phyloP scores from a whole-genome alignment of 2,113 vertebrate genomes.

The Sisor rabdophorus region DNA sequence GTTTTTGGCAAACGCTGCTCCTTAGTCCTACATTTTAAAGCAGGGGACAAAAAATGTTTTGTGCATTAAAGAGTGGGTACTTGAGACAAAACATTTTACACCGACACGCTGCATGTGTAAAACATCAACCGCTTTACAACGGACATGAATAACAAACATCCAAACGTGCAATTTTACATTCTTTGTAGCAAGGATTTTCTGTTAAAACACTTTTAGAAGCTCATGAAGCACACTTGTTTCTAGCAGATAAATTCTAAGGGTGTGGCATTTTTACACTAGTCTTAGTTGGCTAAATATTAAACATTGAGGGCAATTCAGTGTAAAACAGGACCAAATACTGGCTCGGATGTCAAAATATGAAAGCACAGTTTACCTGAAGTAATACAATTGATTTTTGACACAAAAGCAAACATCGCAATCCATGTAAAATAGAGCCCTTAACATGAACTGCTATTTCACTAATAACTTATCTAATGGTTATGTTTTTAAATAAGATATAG shows the following conservation, averaged over 20 bases:
- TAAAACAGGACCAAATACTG: constrained; percentile 35
- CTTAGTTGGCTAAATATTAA: constrained; percentile 9
- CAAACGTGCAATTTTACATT: constrained; percentile 29
- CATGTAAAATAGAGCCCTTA: constrained; percentile 42
- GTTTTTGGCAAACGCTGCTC: constrained; percentile 1
- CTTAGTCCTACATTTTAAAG: not conserved
- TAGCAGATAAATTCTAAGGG: constrained; percentile 21
- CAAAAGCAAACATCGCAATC: constrained; percentile 30
- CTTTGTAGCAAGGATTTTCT: constrained; percentile 17
- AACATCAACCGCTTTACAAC: constrained; percentile 19
- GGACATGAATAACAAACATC: constrained; percentile 32
- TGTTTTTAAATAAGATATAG: not conserved
- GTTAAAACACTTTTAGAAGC: constrained; percentile 36
- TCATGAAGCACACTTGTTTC: constrained; percentile 7
- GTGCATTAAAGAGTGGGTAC: constrained; percentile 12
- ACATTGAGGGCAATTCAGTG: constrained; percentile 30
- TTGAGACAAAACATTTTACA: constrained; percentile 22
- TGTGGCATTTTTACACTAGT: constrained; percentile 22
- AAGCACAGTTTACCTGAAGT: constrained; percentile 36
- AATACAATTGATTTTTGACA: constrained; percentile 30
- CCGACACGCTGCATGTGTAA: constrained; percentile 21
- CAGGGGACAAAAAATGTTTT: not conserved
- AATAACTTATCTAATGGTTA: constrained; percentile 20
- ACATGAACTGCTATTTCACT: constrained; percentile 41
- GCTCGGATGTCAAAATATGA: constrained; percentile 35